Percentiles rank a stretch among this genome's conserved stretches.
These are phyloP conservation scores for Lamellibrachia satsuma DNA, from an alignment of 2,888 invertebrate species.

Conservation along the genomic window DNA sequence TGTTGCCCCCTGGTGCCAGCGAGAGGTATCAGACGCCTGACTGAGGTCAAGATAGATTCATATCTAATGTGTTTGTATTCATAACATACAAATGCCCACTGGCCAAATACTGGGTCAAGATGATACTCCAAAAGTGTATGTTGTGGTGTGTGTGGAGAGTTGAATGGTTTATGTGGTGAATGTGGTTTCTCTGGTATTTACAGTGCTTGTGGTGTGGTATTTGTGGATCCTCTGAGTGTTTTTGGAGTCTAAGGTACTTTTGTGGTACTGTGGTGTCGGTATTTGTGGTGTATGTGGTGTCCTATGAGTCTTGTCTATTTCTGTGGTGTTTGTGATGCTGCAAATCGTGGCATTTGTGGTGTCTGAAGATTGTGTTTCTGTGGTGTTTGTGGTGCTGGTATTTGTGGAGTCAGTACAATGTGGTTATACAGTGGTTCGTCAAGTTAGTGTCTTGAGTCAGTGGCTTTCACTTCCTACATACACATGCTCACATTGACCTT, in stretches of 20 bases:
- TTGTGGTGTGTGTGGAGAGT: not conserved
- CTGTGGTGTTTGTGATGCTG: too few relatives aligned
- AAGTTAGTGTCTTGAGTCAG: not conserved
- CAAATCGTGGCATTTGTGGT: too few relatives aligned
- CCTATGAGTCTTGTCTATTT: too few relatives aligned
- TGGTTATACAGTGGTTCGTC: not conserved
- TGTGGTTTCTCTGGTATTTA: conserved; percentile 12
- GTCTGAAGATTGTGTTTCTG: too few relatives aligned
- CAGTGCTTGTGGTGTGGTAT: not conserved
- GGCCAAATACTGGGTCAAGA: not conserved
- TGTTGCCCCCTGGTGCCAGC: not conserved
- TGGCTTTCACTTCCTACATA: not conserved
- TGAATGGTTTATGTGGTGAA: not conserved
- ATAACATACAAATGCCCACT: not conserved
- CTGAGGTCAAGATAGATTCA: not conserved
- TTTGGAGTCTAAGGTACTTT: too few relatives aligned
- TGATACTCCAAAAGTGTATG: not conserved
- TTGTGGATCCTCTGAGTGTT: not conserved
- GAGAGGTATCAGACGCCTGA: not conserved
- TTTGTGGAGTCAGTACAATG: not conserved
- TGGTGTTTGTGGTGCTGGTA: not conserved
- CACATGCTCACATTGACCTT: not conserved
- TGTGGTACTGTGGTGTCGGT: too few relatives aligned
- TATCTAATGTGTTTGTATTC: not conserved
- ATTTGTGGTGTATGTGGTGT: too few relatives aligned